These are phyloP conservation scores for Magallana gigas DNA, from an alignment of 1,140 invertebrate species.

Conservation along the genomic window DNA sequence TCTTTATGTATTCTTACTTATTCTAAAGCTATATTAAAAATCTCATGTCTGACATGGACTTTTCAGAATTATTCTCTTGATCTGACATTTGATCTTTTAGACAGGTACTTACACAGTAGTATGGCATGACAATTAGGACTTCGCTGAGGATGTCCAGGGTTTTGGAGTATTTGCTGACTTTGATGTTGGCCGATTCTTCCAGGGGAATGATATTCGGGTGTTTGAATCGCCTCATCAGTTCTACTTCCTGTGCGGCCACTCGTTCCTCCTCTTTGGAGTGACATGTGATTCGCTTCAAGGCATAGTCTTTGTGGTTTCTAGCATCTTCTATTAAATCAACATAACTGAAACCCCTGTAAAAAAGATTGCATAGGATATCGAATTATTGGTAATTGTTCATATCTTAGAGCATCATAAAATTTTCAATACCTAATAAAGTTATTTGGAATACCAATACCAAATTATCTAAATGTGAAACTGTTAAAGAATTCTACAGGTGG, in stretches of 20 bases:
- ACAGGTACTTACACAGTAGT: conserved; percentile 83
- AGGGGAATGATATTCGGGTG: conserved; percentile 90
- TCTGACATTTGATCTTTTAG: no score
- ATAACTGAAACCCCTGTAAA: conserved; percentile 89
- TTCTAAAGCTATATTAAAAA: no score
- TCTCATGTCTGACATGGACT: no score
- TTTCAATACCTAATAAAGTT: no score
- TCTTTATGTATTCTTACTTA: no score
- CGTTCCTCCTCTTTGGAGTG: conserved; percentile 89
- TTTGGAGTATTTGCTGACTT: conserved; percentile 66
- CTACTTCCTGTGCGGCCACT: conserved; percentile 87
- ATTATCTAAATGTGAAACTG: no score
- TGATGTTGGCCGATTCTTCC: conserved; percentile 84
- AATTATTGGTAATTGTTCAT: no score
- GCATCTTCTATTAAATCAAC: conserved; percentile 89
- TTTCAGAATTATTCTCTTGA: no score
- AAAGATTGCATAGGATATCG: neutral
- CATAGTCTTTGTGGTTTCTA: conserved; percentile 86
- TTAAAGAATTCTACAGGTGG: no score
- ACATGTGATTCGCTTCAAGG: conserved; percentile 90
- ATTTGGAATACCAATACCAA: no score
- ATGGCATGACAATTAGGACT: conserved; percentile 89
- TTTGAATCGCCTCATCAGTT: conserved; percentile 85
- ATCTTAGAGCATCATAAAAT: no score
- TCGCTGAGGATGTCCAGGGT: conserved; percentile 81